Evolutionary conservation across 2,113 vertebrate genomes (phyloP), one percentile per base, ranked within the genome.

Genomic region (Gymnarchus niloticus): DNA sequence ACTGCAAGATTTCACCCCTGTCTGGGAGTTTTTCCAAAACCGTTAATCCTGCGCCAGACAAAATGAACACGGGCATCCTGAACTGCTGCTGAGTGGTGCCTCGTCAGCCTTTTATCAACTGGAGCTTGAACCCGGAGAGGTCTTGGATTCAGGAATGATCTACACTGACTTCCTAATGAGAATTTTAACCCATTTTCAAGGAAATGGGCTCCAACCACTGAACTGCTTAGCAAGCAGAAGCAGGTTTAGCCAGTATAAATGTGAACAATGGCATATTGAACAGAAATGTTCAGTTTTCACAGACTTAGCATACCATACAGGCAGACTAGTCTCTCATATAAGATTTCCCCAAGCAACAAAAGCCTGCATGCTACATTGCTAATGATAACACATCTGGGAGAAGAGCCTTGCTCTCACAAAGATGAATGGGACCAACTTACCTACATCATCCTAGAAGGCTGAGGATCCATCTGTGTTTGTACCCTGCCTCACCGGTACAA

Each of bases 41-140:
- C 61, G 10, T 56, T 86, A 76, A 52, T 83, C 59, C 65, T 25
- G 65, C n/a, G 61, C 33, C 49, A 83, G 85, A 83, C 85, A 21
- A 25, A 69, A 28, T 81, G 3, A 61, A 78, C 48, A 14, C 77
- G 81, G 81, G 52, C 81, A 86, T 49, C 37, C 61, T 77, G 23
- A 37, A 77, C 61, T 56, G 12, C 28, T 83, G 81, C 65, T 56
- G 33, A 46, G 33, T 86, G 51, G 6, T 37, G 33, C 81, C 56
- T 37, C n/a, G 80, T 83, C 56, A 44, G 78, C 80, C 19, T 25
- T 37, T 61, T 81, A 19, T n/a, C 10, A 25, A 12, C 54, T 59
- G 23, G 19, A 4, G 56, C 23, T 61, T 56, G 17, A 10, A 48
- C 56, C 49, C 37, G n/a, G 54, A 25, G 51, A 7, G 54, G 54